Evolutionary conservation across 1,140 invertebrate species (phyloP), one percentile per base, ranked within the genome.

Genomic region (Liolophura sinensis): DNA sequence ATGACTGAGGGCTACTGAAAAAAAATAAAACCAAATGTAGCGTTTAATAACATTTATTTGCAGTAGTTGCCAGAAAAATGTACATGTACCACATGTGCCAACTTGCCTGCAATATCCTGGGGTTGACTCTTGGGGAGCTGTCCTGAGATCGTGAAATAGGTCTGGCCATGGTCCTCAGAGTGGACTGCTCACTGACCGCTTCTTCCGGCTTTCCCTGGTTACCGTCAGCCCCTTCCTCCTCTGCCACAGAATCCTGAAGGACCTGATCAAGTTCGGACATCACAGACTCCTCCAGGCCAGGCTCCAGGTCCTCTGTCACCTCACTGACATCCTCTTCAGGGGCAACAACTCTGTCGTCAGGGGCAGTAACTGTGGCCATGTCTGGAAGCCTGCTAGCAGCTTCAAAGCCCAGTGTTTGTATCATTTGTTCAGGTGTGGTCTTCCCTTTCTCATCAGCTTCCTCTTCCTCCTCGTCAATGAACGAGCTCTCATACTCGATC

Each of bases 351-450:
- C 66, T 68, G n/a, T 71, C 71, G 40, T 70, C 68, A 46, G 64
- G 60, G 0, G 70, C 64, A 14, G 73, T 68, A 18, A 72, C 58
- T 9, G 72, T 40, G 31, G 31, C 31, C 31, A 40, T 5, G 31
- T 70, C 5, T 69, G 57, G 15, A 55, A 61, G 22, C 24, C 67
- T 24, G 54, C 65, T 15, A n/a, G 65, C 64, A 14, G 69, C 71
- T 24, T 65, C 75, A 63, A 75, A 75, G 15, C 62, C 65, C 48
- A 69, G 62, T 1, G 75, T 74, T 65, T 77, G 72, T 25, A 73
- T 62, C 59, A 75, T 49, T 47, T 64, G 60, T 7, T 62, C 49
- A 0, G 73, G 70, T 0, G 72, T 71, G 49, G 62, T 74, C 50
- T 71, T 56, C 3, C 63, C 67, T 61, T 67, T 74, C 24, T 62